Evolutionary conservation across 2,113 vertebrate species (phyloP).

Genomic region (Mus pahari): DNA sequence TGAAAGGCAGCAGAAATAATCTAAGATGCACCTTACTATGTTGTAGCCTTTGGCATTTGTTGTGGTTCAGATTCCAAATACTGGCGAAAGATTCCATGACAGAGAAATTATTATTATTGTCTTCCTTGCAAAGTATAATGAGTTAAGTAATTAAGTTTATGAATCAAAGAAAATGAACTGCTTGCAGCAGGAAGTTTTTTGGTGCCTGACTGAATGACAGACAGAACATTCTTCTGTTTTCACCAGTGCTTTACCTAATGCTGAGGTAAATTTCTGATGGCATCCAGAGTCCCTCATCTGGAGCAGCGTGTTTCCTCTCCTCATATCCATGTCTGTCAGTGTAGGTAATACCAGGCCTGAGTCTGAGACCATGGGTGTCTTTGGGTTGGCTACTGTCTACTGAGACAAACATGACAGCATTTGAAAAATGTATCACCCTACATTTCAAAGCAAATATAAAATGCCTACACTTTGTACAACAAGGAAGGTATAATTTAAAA

Average conservation of each 20-base stretch:
- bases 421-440: not conserved
- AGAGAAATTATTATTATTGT: conserved; percentile 66
- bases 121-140: conserved; percentile 72
- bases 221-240: conserved; percentile 82
- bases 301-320: conserved; percentile 26
- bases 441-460: conserved; percentile 29
- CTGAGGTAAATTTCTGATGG: conserved; percentile 78
- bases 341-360: not conserved
- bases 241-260: conserved; percentile 80
- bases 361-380: not conserved
- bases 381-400: conserved; percentile 17
- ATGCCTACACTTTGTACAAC: not conserved
- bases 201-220: conserved; percentile 80
- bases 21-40: not conserved
- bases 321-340: not conserved
- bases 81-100: conserved; percentile 57
- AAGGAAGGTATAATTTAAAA: not conserved
- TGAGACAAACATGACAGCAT: not conserved
- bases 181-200: conserved; percentile 69
- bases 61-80: conserved; percentile 45
- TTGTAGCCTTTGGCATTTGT: conserved; percentile 46
- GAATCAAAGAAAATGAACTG: conserved; percentile 84
- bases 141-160: conserved; percentile 81
- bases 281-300: conserved; percentile 49
- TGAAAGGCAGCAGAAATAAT: conserved; percentile 14